Conservation (phyloP, 2,113 vertebrate genomes). For the Saguinus midas region DNA sequence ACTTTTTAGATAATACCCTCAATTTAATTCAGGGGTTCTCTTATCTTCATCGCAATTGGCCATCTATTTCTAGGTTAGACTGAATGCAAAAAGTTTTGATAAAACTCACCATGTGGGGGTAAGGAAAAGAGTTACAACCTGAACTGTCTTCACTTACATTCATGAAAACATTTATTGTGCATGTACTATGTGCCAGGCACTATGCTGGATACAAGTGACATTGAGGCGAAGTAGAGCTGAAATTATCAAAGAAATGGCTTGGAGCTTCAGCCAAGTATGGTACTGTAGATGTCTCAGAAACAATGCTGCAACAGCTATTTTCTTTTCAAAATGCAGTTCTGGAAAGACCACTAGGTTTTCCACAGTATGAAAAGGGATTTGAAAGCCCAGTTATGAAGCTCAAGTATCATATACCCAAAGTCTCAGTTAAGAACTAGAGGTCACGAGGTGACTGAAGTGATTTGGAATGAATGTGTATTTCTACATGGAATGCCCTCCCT, state of each 20-base stretch:
- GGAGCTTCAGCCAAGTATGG: neutral
- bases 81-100: neutral
- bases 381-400: neutral
- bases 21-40: neutral
- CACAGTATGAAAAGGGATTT: neutral
- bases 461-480: neutral
- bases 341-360: neutral
- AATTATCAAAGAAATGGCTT: neutral
- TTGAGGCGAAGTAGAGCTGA: neutral
- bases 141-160: neutral
- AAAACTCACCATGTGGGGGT: neutral
- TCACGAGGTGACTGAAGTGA: neutral
- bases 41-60: neutral
- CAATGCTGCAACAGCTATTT: neutral
- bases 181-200: neutral
- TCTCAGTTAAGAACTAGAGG: neutral
- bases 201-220: neutral
- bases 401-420: neutral
- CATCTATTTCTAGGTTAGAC: neutral
- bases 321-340: neutral
- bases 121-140: neutral
- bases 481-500: neutral
- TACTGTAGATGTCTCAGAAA: neutral
- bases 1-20: neutral
- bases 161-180: neutral